phyloP scores from a whole-genome alignment of 1,140 invertebrate genomes.

The Apolygus lucorum region DNA sequence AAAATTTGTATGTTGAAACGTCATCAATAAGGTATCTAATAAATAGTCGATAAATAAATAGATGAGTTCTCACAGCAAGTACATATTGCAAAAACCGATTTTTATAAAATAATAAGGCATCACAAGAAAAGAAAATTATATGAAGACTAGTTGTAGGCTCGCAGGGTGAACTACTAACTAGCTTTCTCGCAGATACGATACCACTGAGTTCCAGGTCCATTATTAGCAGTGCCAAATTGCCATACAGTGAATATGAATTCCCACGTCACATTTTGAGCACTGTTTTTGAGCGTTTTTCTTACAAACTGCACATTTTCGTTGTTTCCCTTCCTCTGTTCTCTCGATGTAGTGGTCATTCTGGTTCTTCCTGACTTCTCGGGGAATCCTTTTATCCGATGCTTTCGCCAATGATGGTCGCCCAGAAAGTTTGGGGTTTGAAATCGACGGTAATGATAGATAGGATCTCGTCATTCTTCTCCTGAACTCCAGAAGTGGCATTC shows the following conservation, averaged over 20 bases:
- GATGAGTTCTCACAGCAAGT: background rate
- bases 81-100: background rate
- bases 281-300: conserved; percentile 31
- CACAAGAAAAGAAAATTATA: no score
- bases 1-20: background rate
- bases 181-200: background rate
- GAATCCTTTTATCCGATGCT: conserved; percentile 19
- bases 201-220: background rate
- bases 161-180: no score
- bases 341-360: conserved; percentile 26
- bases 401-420: conserved; percentile 26
- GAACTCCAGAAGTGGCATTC: conserved; percentile 29
- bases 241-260: conserved; percentile 16
- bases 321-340: conserved; percentile 30
- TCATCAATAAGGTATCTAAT: background rate
- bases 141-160: no score
- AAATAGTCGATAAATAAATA: background rate
- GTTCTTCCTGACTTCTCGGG: conserved; percentile 23
- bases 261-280: conserved; percentile 23
- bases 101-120: background rate
- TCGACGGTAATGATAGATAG: conserved; percentile 28
- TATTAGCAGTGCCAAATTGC: conserved; percentile 14
- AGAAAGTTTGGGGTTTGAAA: conserved; percentile 28
- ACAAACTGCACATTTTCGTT: conserved; percentile 32
- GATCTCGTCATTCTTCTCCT: conserved; percentile 27